Conservation (phyloP, 2,888 invertebrate species). For the Entomobrya multifasciata region DNA sequence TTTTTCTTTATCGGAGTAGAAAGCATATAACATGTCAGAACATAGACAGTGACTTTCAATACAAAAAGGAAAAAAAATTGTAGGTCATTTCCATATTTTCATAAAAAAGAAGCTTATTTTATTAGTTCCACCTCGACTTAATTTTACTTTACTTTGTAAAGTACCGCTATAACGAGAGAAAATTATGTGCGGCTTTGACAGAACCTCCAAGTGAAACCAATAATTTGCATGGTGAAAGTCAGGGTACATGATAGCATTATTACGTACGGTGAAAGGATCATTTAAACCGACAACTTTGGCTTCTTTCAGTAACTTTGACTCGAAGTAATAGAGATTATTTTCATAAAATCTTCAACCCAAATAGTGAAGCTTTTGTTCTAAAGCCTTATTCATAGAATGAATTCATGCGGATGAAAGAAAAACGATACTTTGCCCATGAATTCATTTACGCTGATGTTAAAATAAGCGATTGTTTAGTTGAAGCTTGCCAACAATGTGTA, state of each 20-base stretch:
- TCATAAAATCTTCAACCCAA: no score
- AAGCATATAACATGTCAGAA: background rate
- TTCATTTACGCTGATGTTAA: slow-evolving; percentile 50
- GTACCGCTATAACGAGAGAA: slow-evolving; percentile 6
- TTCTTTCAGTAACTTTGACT: slow-evolving; percentile 42
- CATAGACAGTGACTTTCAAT: background rate
- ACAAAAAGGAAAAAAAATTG: background rate
- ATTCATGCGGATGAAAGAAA: no score
- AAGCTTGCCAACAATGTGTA: no score
- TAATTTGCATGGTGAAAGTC: slow-evolving; percentile 66
- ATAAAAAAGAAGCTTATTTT: no score
- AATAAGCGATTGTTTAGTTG: slow-evolving; percentile 18
- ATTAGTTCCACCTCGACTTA: no score
- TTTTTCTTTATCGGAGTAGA: background rate
- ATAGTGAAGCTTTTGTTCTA: no score
- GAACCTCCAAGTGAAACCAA: slow-evolving; percentile 44
- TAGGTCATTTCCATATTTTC: slow-evolving; percentile 46
- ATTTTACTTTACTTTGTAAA: background rate
- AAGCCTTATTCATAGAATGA: no score
- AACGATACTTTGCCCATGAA: background rate
- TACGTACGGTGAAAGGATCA: no score
- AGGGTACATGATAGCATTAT: no score
- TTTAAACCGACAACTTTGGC: slow-evolving; percentile 49
- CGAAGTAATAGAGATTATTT: no score
- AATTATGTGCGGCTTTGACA: slow-evolving; percentile 62